A percentile compares a stretch with the other conserved stretches of the same genome.
Conservation (phyloP, 2,797 vertebrate species). For the Chelmon rostratus region DNA sequence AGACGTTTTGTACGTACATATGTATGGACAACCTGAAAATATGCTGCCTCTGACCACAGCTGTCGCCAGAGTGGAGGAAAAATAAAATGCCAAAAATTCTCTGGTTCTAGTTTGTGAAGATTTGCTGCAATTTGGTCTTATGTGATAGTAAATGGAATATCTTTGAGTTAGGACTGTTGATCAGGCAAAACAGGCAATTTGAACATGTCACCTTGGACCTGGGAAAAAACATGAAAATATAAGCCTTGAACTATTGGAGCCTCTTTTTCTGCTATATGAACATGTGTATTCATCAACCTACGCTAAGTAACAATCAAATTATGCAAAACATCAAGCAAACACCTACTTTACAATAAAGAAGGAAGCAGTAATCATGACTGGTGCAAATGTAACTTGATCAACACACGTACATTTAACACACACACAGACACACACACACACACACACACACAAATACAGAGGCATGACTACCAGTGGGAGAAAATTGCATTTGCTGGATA, state of each 20-base stretch:
- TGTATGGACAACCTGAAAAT: no score
- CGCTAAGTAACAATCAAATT: background rate
- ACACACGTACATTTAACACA: background rate
- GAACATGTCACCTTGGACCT: no score
- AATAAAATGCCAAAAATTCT: no score
- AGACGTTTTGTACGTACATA: no score
- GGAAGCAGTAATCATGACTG: background rate
- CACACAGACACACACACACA: background rate
- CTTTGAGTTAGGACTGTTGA: no score
- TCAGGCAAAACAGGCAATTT: no score
- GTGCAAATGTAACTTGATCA: background rate
- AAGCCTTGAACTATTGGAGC: background rate
- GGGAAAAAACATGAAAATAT: background rate
- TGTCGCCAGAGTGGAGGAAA: no score
- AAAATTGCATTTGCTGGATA: constrained; percentile 7
- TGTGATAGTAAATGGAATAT: no score
- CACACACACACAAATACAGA: background rate
- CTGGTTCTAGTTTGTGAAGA: no score
- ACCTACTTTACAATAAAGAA: background rate
- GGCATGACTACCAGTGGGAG: background rate
- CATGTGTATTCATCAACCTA: background rate
- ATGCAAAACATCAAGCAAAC: background rate
- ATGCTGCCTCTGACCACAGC: no score
- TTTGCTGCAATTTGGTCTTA: no score
- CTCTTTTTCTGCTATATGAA: background rate